These are phyloP conservation scores for Dermatemys mawii DNA, from an alignment of 2,113 vertebrate species.

Conservation along the genomic window DNA sequence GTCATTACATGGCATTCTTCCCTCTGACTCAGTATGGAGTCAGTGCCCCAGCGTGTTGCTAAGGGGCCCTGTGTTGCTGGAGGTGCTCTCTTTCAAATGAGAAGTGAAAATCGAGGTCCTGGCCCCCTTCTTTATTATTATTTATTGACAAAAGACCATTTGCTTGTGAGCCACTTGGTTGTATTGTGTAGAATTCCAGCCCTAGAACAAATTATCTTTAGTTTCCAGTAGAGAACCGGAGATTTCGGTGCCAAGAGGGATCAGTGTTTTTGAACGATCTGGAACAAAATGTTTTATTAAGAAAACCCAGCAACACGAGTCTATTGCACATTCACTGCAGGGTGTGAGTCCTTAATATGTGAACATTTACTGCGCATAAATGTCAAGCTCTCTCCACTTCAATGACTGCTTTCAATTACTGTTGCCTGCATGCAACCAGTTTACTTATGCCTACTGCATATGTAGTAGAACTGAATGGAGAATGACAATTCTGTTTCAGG, in stretches of 20 bases:
- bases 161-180: conserved; percentile 2
- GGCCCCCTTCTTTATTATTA: neutral
- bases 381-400: conserved; percentile 53
- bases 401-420: conserved; percentile 67
- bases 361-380: conserved; percentile 42
- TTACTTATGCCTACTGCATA: conserved; percentile 36
- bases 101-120: neutral
- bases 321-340: conserved; percentile 47
- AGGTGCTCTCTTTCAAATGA: conserved; percentile 40
- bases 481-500: conserved; percentile 44
- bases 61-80: conserved; percentile 49
- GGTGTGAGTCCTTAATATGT: conserved; percentile 34
- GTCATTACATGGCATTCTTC: conserved; percentile 65
- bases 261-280: conserved; percentile 36
- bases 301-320: conserved; percentile 39
- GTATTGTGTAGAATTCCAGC: conserved; percentile 23
- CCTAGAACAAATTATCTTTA: conserved; percentile 41
- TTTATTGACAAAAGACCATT: neutral
- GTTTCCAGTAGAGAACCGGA: conserved; percentile 40
- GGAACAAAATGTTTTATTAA: conserved; percentile 55
- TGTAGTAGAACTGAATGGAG: conserved; percentile 34
- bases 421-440: conserved; percentile 53
- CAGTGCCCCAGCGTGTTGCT: conserved; percentile 68
- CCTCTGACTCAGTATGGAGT: conserved; percentile 66
- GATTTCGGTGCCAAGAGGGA: conserved; percentile 51